These are phyloP conservation scores for Manis javanica DNA, from an alignment of 2,797 vertebrate genomes.

Conservation along the genomic window DNA sequence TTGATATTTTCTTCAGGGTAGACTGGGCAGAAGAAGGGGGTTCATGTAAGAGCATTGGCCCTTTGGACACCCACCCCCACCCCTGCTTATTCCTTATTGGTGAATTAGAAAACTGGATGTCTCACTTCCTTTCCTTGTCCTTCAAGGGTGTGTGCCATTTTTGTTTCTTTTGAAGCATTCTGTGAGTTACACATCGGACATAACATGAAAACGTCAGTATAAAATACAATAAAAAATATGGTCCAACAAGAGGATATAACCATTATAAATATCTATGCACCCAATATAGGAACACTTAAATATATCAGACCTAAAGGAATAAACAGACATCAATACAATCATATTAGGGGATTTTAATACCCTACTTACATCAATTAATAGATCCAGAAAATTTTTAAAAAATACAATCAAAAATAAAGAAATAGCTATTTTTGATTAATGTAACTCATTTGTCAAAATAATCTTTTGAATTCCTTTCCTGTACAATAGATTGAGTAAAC, in stretches of 20 bases:
- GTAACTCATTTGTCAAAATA: not conserved
- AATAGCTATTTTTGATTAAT: not conserved
- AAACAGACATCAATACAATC: too few relatives aligned
- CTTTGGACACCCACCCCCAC: not conserved
- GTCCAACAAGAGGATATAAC: too few relatives aligned
- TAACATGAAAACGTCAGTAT: not conserved
- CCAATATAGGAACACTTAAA: too few relatives aligned
- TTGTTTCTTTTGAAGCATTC: not conserved
- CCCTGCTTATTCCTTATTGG: not conserved
- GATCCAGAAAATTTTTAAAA: not conserved
- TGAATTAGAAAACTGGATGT: not conserved
- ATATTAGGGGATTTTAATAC: too few relatives aligned
- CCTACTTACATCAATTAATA: too few relatives aligned
- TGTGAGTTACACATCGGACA: not conserved
- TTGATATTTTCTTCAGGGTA: not conserved
- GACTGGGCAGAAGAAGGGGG: not conserved
- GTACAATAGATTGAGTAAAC: not conserved
- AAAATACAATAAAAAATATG: not conserved
- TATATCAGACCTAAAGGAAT: too few relatives aligned
- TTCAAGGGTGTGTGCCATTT: not conserved
- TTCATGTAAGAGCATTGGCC: not conserved
- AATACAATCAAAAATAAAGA: not conserved
- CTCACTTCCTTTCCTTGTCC: not conserved
- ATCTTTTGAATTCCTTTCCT: not conserved
- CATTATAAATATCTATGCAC: too few relatives aligned